phyloP scores from a whole-genome alignment of 2,797 vertebrate species.

The Fistularia commersonii region DNA sequence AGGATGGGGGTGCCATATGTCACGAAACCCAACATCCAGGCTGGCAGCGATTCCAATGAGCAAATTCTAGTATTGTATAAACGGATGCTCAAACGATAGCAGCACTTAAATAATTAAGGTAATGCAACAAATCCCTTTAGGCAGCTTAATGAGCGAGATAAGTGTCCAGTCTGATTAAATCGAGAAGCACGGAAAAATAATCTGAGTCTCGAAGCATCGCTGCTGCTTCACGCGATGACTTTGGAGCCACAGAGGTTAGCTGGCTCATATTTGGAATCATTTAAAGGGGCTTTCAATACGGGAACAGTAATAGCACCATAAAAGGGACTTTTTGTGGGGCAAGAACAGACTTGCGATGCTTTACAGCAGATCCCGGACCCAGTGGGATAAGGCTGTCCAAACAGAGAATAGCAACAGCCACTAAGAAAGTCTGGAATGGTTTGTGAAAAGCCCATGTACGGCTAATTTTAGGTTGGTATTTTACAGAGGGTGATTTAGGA shows the following conservation, averaged over 20 bases:
- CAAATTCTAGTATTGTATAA: conserved; percentile 11
- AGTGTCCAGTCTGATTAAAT: conserved; percentile 38
- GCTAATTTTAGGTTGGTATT: conserved; percentile 76
- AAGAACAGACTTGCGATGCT: conserved; percentile 39
- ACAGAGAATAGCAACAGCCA: conserved; percentile 61
- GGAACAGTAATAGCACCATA: conserved; percentile 59
- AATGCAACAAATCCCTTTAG: conserved; percentile 60
- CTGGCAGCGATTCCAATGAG: conserved; percentile 33
- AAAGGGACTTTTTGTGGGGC: conserved; percentile 63
- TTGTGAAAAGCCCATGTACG: conserved; percentile 48
- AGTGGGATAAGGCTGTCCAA: conserved; percentile 56
- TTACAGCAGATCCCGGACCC: conserved; percentile 57
- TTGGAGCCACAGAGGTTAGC: conserved; percentile 11
- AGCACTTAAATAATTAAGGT: conserved; percentile 52
- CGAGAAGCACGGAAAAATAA: conserved; percentile 22
- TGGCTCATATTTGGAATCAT: conserved; percentile 38
- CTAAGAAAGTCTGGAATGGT: conserved; percentile 54
- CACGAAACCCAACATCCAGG: conserved; percentile 39
- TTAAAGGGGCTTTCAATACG: conserved; percentile 63
- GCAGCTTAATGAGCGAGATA: conserved; percentile 39
- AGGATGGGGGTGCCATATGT: conserved; percentile 52
- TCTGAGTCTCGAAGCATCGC: conserved; percentile 11
- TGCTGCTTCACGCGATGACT: conserved; percentile 42
- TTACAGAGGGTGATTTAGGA: conserved; percentile 63
- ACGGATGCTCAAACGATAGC: conserved; percentile 20